Evolutionary conservation across 2,113 vertebrate genomes (phyloP).

Genomic region (Oryzias curvinotus): DNA sequence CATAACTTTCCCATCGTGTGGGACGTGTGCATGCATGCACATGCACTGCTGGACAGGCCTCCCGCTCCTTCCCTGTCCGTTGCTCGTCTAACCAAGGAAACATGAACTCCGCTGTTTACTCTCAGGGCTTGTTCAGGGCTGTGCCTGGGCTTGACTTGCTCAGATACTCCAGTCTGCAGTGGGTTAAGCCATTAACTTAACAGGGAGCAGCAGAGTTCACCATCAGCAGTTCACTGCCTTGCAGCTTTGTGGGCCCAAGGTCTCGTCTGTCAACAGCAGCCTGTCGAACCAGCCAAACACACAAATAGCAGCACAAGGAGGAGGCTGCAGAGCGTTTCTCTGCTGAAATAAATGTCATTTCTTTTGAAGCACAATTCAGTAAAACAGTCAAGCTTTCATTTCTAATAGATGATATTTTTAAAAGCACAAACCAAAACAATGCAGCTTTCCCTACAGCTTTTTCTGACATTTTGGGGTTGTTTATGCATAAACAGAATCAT

Average conservation of each 20-base stretch:
- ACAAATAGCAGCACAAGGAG: conserved; percentile 18
- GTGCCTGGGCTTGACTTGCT: conserved; percentile 72
- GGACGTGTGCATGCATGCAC: conserved; percentile 52
- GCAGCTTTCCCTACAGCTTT: too few species aligned
- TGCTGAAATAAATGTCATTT: background rate
- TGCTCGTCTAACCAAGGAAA: conserved; percentile 52
- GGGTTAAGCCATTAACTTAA: conserved; percentile 20
- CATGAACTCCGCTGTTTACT: conserved; percentile 71
- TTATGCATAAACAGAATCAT: too few species aligned
- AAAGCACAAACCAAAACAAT: too few species aligned
- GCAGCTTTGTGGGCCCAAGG: conserved; percentile 62
- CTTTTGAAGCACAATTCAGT: background rate
- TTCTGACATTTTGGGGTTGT: too few species aligned
- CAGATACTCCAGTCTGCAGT: conserved; percentile 46
- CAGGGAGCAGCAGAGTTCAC: conserved; percentile 47
- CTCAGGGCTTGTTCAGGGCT: conserved; percentile 60
- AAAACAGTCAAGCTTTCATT: background rate
- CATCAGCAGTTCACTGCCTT: conserved; percentile 19
- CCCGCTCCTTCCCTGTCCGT: conserved; percentile 32
- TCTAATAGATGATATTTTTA: too few species aligned
- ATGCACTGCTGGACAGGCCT: conserved; percentile 48
- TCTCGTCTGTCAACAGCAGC: conserved; percentile 53
- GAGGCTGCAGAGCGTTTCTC: background rate
- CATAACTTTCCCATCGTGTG: conserved; percentile 50
- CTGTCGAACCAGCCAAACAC: conserved; percentile 53